phyloP scores from a whole-genome alignment of 1,140 invertebrate genomes.

The Scaptomyza pallida region DNA sequence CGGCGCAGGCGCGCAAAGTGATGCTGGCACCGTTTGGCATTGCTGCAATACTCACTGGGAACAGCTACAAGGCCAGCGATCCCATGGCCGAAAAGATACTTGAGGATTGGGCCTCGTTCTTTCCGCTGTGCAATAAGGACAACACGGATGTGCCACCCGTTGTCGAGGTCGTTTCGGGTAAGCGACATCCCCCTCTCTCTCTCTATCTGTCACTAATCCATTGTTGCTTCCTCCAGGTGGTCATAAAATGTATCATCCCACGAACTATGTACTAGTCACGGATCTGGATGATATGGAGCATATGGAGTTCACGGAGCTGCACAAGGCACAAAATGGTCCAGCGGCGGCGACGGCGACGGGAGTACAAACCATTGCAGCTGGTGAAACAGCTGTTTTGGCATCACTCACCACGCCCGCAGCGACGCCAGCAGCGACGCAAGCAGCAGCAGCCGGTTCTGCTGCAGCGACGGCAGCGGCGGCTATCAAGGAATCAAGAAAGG shows the following conservation, averaged over 20 bases:
- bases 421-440: constrained; percentile 36
- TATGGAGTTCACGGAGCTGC: constrained; percentile 69
- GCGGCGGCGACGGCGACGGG: background rate
- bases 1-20: constrained; percentile 86
- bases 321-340: constrained; percentile 49
- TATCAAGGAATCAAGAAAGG: constrained; percentile 48
- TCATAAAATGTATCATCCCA: constrained; percentile 96
- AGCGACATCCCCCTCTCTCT: constrained; percentile 49
- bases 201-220: background rate
- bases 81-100: constrained; percentile 90
- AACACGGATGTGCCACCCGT: constrained; percentile 87
- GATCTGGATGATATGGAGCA: constrained; percentile 90
- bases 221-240: constrained; percentile 86
- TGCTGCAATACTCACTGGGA: constrained; percentile 94
- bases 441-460: constrained; percentile 20
- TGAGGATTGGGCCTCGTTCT: constrained; percentile 97
- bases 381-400: constrained; percentile 57
- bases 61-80: constrained; percentile 90
- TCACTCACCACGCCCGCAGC: constrained; percentile 64
- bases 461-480: constrained; percentile 3
- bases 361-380: constrained; percentile 7
- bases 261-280: constrained; percentile 95
- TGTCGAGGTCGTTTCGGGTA: constrained; percentile 89
- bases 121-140: constrained; percentile 90
- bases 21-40: constrained; percentile 97